phyloP scores from a whole-genome alignment of 2,797 vertebrate species.

The Margarornis squamiger region DNA sequence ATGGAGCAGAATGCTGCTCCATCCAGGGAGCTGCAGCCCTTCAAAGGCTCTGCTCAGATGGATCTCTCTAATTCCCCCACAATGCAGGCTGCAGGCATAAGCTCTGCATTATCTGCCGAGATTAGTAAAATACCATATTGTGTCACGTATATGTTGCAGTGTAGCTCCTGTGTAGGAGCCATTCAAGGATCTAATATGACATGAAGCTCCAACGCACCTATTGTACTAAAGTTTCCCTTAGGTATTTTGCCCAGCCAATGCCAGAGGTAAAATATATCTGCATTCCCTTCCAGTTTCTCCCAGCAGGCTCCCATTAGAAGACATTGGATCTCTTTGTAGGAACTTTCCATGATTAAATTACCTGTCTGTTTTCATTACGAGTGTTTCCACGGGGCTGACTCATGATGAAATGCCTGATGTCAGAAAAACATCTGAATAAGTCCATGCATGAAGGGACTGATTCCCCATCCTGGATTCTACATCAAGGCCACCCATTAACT shows the following conservation, averaged over 20 bases:
- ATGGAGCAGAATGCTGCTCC: not conserved
- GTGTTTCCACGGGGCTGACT: slow-evolving; percentile 16
- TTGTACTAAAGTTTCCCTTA: accelerated
- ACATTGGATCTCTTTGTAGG: slow-evolving; percentile 11
- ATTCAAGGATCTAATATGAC: not conserved
- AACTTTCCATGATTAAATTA: slow-evolving; percentile 63
- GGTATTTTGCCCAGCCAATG: not conserved
- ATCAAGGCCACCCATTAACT: not conserved
- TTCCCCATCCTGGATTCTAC: not conserved
- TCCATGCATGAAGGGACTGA: not conserved
- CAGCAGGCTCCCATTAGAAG: slow-evolving; percentile 39
- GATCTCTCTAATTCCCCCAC: not conserved
- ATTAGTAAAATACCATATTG: not conserved
- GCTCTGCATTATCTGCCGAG: not conserved
- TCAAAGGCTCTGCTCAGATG: not conserved
- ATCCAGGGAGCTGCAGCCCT: not conserved
- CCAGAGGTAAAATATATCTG: not conserved
- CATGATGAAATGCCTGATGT: not conserved
- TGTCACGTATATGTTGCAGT: not conserved
- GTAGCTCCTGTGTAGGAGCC: not conserved
- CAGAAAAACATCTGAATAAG: slow-evolving; percentile 23
- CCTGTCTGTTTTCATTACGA: slow-evolving; percentile 60
- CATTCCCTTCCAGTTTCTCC: not conserved
- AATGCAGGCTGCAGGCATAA: not conserved
- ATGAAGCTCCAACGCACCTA: not conserved